Evolutionary conservation across 2,888 invertebrate species (phyloP).

Genomic region (Netelia inedita): DNA sequence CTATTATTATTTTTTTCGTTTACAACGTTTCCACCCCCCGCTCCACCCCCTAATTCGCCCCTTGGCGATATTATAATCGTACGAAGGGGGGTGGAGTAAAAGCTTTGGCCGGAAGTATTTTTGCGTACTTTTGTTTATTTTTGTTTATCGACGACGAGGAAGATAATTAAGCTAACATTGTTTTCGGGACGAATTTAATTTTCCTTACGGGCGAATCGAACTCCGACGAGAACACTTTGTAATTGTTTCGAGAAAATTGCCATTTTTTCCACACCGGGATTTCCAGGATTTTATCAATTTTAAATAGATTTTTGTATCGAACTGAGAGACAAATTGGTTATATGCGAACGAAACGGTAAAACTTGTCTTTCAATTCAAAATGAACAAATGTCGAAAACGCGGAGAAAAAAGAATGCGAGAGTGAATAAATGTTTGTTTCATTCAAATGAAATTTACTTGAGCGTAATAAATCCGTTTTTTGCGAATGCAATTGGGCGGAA

Average conservation of each 20-base stretch:
- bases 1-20: slow-evolving; percentile 19
- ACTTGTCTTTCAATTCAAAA: too few species aligned
- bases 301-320: too few species aligned
- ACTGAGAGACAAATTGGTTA: too few species aligned
- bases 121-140: slow-evolving; percentile 15
- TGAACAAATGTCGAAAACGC: too few species aligned
- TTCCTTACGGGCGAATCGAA: background rate
- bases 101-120: slow-evolving; percentile 56
- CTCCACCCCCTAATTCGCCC: slow-evolving; percentile 29
- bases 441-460: slow-evolving; percentile 1
- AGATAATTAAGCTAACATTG: slow-evolving; percentile 46
- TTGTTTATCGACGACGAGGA: slow-evolving; percentile 10
- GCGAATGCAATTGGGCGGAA: slow-evolving; percentile 74
- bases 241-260: too few species aligned
- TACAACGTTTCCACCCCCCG: slow-evolving; percentile 10
- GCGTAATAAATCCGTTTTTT: slow-evolving; percentile 56
- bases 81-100: slow-evolving; percentile 40
- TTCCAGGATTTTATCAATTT: background rate
- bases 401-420: background rate
- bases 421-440: background rate
- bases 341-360: too few species aligned
- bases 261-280: background rate
- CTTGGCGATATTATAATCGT: slow-evolving; percentile 57
- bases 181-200: slow-evolving; percentile 30
- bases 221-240: slow-evolving; percentile 13